These are phyloP conservation scores for Acleris holmiana DNA, from an alignment of 2,888 invertebrate genomes.

Conservation along the genomic window DNA sequence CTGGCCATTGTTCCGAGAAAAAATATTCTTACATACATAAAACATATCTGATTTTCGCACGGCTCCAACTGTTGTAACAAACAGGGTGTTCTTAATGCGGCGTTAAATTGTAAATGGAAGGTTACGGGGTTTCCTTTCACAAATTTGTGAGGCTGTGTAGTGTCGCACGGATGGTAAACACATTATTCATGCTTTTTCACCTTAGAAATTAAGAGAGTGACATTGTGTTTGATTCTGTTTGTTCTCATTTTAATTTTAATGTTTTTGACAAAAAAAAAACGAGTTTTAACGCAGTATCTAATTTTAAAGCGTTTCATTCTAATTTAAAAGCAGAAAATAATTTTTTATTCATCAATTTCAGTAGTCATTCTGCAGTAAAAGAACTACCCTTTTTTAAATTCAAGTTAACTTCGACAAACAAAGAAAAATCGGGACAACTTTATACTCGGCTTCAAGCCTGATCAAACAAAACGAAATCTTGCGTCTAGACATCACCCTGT, in stretches of 20 bases:
- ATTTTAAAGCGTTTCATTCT: no score
- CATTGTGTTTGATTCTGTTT: not conserved
- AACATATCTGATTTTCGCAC: constrained; percentile 82
- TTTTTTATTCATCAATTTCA: no score
- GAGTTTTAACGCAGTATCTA: no score
- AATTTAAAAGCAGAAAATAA: no score
- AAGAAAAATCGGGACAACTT: no score
- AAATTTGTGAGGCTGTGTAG: constrained; percentile 14
- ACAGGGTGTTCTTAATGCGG: constrained; percentile 60
- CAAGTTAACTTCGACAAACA: no score
- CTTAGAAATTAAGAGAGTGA: not conserved
- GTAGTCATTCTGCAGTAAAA: no score
- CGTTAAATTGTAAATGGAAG: constrained; percentile 43
- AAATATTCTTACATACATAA: constrained; percentile 80
- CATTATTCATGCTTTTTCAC: constrained; percentile 5
- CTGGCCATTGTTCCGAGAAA: constrained; percentile 68
- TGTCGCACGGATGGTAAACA: constrained; percentile 5
- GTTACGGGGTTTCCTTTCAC: constrained; percentile 39
- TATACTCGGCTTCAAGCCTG: not conserved
- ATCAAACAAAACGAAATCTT: not conserved
- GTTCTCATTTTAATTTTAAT: not conserved
- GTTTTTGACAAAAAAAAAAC: not conserved
- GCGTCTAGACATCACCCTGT: constrained; percentile 30
- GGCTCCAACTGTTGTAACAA: constrained; percentile 69
- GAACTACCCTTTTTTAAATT: no score